Evolutionary conservation across 2,113 vertebrate genomes (phyloP), one percentile per base, ranked within the genome.

Genomic region (Mellivora capensis): DNA sequence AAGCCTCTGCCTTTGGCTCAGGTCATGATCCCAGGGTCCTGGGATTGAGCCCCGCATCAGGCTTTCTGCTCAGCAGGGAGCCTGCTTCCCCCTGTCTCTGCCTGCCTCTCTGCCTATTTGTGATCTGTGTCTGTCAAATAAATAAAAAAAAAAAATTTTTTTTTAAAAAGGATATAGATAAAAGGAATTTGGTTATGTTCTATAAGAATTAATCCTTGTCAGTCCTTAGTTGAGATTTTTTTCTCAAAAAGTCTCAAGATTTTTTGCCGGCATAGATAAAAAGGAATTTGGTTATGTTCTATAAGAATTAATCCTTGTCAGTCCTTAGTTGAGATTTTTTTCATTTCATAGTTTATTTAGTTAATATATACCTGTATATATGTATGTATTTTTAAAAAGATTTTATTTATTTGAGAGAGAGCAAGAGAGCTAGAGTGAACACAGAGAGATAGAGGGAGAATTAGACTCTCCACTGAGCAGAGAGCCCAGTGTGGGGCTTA

Each of bases 251-350:
- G n/a, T n/a, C n/a, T n/a, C n/a, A n/a, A n/a, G n/a, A n/a, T n/a
- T n/a, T n/a, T n/a, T n/a, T 54, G 52, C 17, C 0, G 83, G 42
- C 20, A 87, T 10, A 23, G 4, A 88, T 80, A 14, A 67, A 83
- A 96, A 57, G 44, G 76, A 64, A 79, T 87, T 91, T 83, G 44
- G 4, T 61, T 34, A 81, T 69, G 37, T 62, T 64, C 90, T 72
- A 27, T 64, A 74, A 90, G 39, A 90, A 81, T 79, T 84, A 81
- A 88, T 72, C 69, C n/a, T 42, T 72, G 49, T 54, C 18, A 90
- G 1, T 93, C 25, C 72, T 93, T 79, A 94, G 67, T 77, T 89
- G 27, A 90, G 44, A 59, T 12, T 67, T 83, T 96, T 86, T 97
- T 64, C n/a, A 87, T 72, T 39, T 79, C 49, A 80, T 42, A 79